Conservation (phyloP, 2,113 vertebrate genomes). For the Sitta europaea region DNA sequence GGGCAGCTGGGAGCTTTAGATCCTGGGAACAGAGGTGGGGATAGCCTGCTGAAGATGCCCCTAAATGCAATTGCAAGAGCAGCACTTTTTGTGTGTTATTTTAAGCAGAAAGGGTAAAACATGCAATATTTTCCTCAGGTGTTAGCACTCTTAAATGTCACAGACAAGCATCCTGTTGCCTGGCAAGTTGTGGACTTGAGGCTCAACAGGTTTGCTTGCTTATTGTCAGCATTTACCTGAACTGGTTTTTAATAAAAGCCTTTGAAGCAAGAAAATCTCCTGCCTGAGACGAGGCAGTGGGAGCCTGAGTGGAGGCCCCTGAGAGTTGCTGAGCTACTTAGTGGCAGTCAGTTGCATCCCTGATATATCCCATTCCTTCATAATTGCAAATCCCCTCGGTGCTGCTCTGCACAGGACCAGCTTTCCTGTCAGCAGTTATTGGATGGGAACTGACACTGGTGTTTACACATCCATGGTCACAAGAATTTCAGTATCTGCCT, state of each 20-base stretch:
- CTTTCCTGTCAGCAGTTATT: background rate
- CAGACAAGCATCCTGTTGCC: background rate
- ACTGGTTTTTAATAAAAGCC: slow-evolving; percentile 56
- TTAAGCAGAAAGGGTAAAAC: slow-evolving; percentile 33
- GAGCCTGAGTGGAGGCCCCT: background rate
- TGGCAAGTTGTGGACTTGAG: background rate
- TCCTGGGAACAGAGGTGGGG: background rate
- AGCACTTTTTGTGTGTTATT: background rate
- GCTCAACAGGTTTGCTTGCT: slow-evolving; percentile 34
- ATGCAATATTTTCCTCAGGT: slow-evolving; percentile 39
- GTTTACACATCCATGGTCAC: background rate
- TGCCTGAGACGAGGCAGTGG: background rate
- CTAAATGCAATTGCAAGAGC: background rate
- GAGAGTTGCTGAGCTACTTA: slow-evolving; percentile 51
- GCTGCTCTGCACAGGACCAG: background rate
- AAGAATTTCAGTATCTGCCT: background rate
- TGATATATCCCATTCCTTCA: slow-evolving; percentile 13
- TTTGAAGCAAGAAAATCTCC: slow-evolving; percentile 53
- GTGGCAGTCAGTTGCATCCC: slow-evolving; percentile 38
- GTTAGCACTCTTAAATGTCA: slow-evolving; percentile 54
- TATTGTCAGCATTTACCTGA: slow-evolving; percentile 24
- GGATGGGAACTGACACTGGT: background rate
- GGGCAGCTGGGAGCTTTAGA: background rate
- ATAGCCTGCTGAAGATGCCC: background rate
- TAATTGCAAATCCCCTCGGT: slow-evolving; percentile 7